A percentile compares a stretch with the other conserved stretches of the same genome.
Evolutionary conservation across 2,113 vertebrate species (phyloP).

Genomic region (Pontoporia blainvillei): DNA sequence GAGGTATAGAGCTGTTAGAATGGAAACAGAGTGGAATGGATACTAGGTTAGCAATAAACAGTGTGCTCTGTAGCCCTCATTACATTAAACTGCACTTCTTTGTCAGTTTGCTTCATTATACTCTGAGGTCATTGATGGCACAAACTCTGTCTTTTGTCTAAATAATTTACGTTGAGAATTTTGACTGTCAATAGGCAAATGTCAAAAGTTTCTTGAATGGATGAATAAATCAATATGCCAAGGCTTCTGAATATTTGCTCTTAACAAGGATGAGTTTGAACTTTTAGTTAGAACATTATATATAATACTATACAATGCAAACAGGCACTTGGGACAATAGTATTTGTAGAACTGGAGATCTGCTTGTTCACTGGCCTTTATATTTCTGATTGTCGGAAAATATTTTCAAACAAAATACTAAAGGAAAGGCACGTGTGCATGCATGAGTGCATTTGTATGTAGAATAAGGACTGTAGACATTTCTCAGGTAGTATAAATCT

Average conservation of each 20-base stretch:
- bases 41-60: neutral
- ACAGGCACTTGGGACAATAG: neutral
- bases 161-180: neutral
- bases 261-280: neutral
- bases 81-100: neutral
- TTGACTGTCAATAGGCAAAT: neutral
- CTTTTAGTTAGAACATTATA: neutral
- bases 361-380: neutral
- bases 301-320: neutral
- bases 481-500: neutral
- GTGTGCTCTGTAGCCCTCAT: neutral
- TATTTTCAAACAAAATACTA: neutral
- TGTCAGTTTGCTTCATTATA: neutral
- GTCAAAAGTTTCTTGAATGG: slow-evolving; percentile 6
- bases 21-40: neutral
- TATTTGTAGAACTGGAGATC: neutral
- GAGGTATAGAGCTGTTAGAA: neutral
- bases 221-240: neutral
- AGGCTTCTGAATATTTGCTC: neutral
- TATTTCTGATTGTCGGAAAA: neutral
- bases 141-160: neutral
- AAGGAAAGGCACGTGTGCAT: neutral
- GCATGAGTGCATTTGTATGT: neutral
- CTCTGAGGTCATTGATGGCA: neutral
- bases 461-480: neutral